Evolutionary conservation across 2,797 vertebrate species (phyloP).

Genomic region (Anabas testudineus): DNA sequence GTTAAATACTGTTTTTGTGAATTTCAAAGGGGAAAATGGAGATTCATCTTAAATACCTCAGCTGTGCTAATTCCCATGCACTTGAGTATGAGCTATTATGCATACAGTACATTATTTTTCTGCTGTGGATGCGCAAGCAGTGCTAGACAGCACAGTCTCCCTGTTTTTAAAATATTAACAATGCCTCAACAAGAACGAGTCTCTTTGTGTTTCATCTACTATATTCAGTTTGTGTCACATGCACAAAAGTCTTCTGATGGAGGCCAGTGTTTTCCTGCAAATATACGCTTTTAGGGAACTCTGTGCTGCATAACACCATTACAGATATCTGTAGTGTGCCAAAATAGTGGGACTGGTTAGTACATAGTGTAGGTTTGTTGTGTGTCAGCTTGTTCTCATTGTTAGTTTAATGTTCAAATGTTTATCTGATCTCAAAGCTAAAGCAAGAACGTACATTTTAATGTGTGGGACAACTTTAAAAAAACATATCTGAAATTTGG

Average conservation of each 20-base stretch:
- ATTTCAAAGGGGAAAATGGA: conserved; percentile 62
- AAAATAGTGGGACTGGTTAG: neutral
- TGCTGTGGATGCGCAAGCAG: conserved; percentile 29
- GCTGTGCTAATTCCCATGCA: conserved; percentile 28
- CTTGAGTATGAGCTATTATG: conserved; percentile 35
- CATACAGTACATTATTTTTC: conserved; percentile 28
- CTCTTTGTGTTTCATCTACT: conserved; percentile 48
- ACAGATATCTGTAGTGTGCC: conserved; percentile 4
- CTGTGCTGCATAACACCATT: neutral
- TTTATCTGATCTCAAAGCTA: conserved; percentile 33
- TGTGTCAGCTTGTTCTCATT: conserved; percentile 1
- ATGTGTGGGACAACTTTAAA: conserved; percentile 26
- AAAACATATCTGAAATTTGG: conserved; percentile 24
- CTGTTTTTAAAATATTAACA: conserved; percentile 63
- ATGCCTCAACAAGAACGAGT: conserved; percentile 42
- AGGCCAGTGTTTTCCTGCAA: conserved; percentile 22
- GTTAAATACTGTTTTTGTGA: conserved; percentile 26
- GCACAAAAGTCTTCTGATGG: conserved; percentile 19
- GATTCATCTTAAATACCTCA: conserved; percentile 81
- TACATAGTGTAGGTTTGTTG: conserved; percentile 10
- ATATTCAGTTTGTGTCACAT: conserved; percentile 35
- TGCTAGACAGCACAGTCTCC: conserved; percentile 22
- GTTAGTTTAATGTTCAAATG: conserved; percentile 23
- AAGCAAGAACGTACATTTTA: conserved; percentile 41
- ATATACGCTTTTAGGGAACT: conserved; percentile 6